Conservation (phyloP, 2,888 invertebrate genomes). For the Pyrocoelia pectoralis region DNA sequence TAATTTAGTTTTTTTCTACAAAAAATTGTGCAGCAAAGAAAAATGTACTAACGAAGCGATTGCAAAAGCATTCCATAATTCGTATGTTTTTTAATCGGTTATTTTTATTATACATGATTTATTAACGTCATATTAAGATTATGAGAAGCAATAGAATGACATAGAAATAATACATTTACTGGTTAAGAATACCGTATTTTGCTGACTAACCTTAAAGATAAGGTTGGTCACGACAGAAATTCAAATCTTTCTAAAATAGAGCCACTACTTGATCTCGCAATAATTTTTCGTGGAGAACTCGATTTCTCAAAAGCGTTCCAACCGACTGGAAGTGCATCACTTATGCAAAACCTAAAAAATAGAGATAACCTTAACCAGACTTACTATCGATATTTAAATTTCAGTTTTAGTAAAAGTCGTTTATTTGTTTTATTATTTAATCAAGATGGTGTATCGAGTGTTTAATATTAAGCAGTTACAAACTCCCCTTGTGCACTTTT, state of each 20-base stretch:
- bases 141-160: too few species aligned
- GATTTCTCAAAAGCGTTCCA: constrained; percentile 43
- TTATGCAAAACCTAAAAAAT: constrained; percentile 42
- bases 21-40: neutral
- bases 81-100: too few species aligned
- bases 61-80: too few species aligned
- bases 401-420: neutral
- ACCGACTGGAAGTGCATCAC: constrained; percentile 41
- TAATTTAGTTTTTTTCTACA: neutral
- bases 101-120: too few species aligned
- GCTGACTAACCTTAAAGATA: constrained; percentile 35
- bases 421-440: too few species aligned
- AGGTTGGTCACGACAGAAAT: constrained; percentile 44
- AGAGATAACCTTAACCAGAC: constrained; percentile 18
- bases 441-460: too few species aligned
- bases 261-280: constrained; percentile 41
- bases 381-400: neutral
- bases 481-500: too few species aligned
- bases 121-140: too few species aligned
- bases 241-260: constrained; percentile 45
- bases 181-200: constrained; percentile 9
- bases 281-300: constrained; percentile 43
- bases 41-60: too few species aligned
- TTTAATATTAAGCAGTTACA: too few species aligned
- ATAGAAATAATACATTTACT: too few species aligned